These are phyloP conservation scores for Ernsta delagoae DNA, from an alignment of 2,888 invertebrate species.

Conservation along the genomic window DNA sequence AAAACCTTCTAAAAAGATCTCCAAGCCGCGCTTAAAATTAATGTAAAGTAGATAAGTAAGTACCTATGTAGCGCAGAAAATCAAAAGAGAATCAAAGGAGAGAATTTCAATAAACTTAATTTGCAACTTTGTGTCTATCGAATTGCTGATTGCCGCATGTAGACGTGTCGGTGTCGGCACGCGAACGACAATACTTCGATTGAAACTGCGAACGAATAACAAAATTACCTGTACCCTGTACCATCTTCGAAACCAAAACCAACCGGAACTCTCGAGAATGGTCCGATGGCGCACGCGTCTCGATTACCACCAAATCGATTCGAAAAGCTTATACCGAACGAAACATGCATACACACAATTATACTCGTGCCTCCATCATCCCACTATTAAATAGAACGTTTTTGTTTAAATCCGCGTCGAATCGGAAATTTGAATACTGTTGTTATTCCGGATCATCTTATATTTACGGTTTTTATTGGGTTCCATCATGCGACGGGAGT, in stretches of 20 bases:
- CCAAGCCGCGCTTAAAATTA: no score
- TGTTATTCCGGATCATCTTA: slow-evolving; percentile 74
- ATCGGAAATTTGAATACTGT: slow-evolving; percentile 81
- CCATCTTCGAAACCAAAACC: slow-evolving; percentile 58
- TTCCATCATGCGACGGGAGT: slow-evolving; percentile 43
- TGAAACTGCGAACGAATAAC: slow-evolving; percentile 42
- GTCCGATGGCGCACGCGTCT: slow-evolving; percentile 71
- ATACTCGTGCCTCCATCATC: slow-evolving; percentile 69
- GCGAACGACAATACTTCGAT: slow-evolving; percentile 55
- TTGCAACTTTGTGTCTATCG: slow-evolving; percentile 55
- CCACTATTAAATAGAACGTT: slow-evolving; percentile 82
- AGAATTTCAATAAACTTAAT: slow-evolving; percentile 51
- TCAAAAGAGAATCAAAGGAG: neutral
- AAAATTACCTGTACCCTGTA: slow-evolving; percentile 60
- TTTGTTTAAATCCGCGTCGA: slow-evolving; percentile 82
- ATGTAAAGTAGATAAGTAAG: no score
- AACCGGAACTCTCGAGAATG: slow-evolving; percentile 52
- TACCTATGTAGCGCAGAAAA: neutral
- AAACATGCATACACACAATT: slow-evolving; percentile 46
- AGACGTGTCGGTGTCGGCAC: slow-evolving; percentile 57
- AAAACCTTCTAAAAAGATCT: no score
- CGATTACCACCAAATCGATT: slow-evolving; percentile 73
- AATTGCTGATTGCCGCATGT: slow-evolving; percentile 66
- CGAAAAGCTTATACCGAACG: slow-evolving; percentile 57
- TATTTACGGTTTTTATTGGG: slow-evolving; percentile 64